Evolutionary conservation across 1,140 invertebrate species (phyloP).

Genomic region (Acarapis woodi): DNA sequence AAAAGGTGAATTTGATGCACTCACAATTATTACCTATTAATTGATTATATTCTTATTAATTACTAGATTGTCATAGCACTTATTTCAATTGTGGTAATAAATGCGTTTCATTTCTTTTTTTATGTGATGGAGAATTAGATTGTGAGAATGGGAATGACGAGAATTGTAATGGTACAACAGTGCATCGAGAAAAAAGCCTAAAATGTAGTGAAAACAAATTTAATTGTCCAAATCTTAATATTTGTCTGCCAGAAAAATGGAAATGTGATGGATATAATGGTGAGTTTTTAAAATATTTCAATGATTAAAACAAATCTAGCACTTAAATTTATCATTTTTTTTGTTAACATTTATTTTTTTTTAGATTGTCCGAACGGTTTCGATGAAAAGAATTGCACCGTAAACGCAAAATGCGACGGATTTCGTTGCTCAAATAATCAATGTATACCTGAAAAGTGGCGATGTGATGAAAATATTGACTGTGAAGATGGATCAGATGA

Average conservation of each 20-base stretch:
- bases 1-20: too few species aligned
- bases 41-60: too few species aligned
- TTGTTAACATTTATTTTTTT: too few species aligned
- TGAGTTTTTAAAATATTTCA: background rate
- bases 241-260: too few species aligned
- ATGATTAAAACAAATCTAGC: too few species aligned
- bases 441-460: constrained; percentile 13
- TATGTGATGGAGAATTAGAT: constrained; percentile 73
- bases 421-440: constrained; percentile 11
- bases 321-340: too few species aligned
- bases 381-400: constrained; percentile 17
- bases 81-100: too few species aligned
- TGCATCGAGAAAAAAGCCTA: constrained; percentile 5
- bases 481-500: constrained; percentile 17
- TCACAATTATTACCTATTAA: too few species aligned
- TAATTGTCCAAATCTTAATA: background rate
- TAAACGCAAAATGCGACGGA: constrained; percentile 18
- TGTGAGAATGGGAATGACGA: constrained; percentile 72
- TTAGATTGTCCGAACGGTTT: constrained; percentile 18
- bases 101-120: too few species aligned
- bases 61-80: too few species aligned
- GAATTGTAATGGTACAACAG: constrained; percentile 16
- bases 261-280: background rate
- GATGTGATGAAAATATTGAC: constrained; percentile 16
- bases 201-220: background rate